Evolutionary conservation across 2,113 vertebrate genomes (phyloP), one percentile per base, ranked within the genome.

Genomic region (Mesitornis unicolor): DNA sequence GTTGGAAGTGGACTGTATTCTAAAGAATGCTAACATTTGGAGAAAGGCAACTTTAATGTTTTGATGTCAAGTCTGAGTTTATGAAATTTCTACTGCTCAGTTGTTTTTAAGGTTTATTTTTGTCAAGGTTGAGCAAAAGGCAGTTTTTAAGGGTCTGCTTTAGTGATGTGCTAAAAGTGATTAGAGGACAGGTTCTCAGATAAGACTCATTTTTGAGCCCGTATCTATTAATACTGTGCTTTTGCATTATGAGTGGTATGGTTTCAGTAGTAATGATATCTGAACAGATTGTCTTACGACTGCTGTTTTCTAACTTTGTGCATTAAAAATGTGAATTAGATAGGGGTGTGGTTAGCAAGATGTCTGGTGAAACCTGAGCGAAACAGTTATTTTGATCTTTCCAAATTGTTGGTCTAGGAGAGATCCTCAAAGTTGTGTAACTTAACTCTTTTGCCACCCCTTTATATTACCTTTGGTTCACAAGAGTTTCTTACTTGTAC

Each of bases 201-300:
- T 40, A 53, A 33, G 33, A 31, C 25, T 78, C 5, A 3, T 57
- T 73, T 8, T 18, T 57, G 36, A 77, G 20, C 26, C 26, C 71
- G 0, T 47, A 26, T 40, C 26, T 81, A 0, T 92, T 88, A 24
- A 50, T 75, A 40, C 22, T 47, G 19, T 22, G 11, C 38, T 59
- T 57, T 69, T 69, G 16, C 0, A 0, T 69, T 73, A 16, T 7
- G 45, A 29, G 7, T 38, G 36, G 5, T 53, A 6, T 36, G 26
- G 21, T 68, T 90, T 95, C 26, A 54, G 57, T 51, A 48, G 36
- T 43, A n/a, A n/a, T 19, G 26, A 38, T 54, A 51, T 29, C 25
- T 33, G 74, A 90, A 28, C 29, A 28, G 36, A 16, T 48, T 1
- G 5, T 25, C 33, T 67, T 18, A 5, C n/a, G 76, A 74, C 31